A percentile compares a stretch with the other conserved stretches of the same genome.
phyloP scores from a whole-genome alignment of 2,888 invertebrate species.

The Dolomedes plantarius region DNA sequence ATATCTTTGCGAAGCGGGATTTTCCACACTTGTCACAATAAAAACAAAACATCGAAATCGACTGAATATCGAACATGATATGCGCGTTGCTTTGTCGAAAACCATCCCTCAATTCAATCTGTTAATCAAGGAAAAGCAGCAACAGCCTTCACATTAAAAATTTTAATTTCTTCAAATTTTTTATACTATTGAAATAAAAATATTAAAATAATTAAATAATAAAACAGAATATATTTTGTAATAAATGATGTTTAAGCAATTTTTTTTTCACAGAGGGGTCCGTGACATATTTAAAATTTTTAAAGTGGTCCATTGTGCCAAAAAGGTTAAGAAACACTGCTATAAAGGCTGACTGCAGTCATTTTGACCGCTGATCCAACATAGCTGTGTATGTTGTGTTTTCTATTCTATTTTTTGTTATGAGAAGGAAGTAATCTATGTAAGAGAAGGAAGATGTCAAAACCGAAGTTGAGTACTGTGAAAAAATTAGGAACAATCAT shows the following conservation, averaged over 20 bases:
- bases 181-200: too few relatives aligned
- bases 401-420: too few relatives aligned
- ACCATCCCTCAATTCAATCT: constrained; percentile 44
- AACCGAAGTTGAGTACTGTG: too few relatives aligned
- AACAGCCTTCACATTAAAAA: constrained; percentile 35
- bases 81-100: constrained; percentile 46
- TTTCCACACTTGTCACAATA: constrained; percentile 48
- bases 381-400: too few relatives aligned
- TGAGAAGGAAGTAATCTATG: too few relatives aligned
- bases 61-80: constrained; percentile 46
- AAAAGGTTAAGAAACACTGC: constrained; percentile 17
- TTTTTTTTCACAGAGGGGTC: constrained; percentile 54
- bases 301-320: constrained; percentile 18
- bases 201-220: too few relatives aligned
- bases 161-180: constrained; percentile 35
- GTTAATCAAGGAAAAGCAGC: constrained; percentile 50
- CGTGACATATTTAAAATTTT: constrained; percentile 51
- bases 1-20: constrained; percentile 42
- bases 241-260: constrained; percentile 40
- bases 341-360: too few relatives aligned
- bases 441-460: too few relatives aligned
- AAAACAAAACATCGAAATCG: constrained; percentile 47
- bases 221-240: too few relatives aligned
- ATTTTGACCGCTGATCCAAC: too few relatives aligned
- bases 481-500: too few relatives aligned